Evolutionary conservation across 1,140 invertebrate species (phyloP), one percentile per base, ranked within the genome.

Genomic region (Euschistus heros): DNA sequence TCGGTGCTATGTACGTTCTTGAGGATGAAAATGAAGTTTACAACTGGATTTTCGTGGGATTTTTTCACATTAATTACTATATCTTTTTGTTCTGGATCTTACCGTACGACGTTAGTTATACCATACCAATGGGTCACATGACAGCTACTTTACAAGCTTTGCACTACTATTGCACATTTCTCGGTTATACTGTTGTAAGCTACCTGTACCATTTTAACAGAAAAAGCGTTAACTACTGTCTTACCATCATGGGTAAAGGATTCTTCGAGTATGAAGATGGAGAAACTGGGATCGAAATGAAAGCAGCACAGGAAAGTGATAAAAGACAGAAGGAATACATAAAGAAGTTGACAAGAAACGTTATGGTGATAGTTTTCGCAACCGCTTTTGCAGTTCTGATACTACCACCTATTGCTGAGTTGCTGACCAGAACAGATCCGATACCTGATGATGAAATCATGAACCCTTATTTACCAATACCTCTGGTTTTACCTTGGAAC

Each of bases 281-380:
- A 18, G 47, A n/a, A 20, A 37, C 33, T 1, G 33, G 13, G 13
- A 37, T 37, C 13, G 33, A 37, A 10, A 37, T 37, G 1, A 13
- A 6, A 37, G 22, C 22, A 18, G 22, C n/a, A 2, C n/a, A 50
- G n/a, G 47, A 50, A 50, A 22, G 47, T 18, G n/a, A 20, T 18
- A 50, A 18, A 50, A 50, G n/a, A 10, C n/a, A 50, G 7, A 50
- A 50, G 10, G 47, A 50, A 20, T 50, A 20, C 14, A 20, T 50
- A 22, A 50, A 50, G 47, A 22, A 50, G n/a, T 50, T 50, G 47
- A 50, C 47, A 18, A 50, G n/a, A 50, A 10, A 50, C n/a, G 47
- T 50, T 18, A 50, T 50, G 47, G 22, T 50, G n/a, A 50, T 50
- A 50, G 47, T 50, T 18, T 18, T 22, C n/a, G 22, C 22, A 22